Evolutionary conservation across 2,888 invertebrate species (phyloP), one percentile per base, ranked within the genome.

Genomic region (Chirona hameri): DNA sequence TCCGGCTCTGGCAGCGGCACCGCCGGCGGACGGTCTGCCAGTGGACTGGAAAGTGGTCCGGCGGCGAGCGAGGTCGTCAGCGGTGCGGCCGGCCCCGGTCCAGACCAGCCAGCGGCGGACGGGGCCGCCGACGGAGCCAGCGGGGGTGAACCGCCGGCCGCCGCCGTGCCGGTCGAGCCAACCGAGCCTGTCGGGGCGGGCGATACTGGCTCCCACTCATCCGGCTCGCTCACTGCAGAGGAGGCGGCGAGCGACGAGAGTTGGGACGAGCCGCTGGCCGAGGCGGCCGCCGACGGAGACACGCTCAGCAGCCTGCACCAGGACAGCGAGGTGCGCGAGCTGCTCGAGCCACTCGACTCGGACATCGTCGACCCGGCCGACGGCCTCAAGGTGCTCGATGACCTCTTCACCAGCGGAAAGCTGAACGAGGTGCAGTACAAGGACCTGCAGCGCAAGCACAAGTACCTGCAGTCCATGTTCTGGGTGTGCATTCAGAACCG

Each of bases 391-490:
- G 76, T 46, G 24, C 76, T 76, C 10, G 76, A 76, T 12, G 76
- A 76, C 24, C 76, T 76, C 76, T 76, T 76, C 46, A 76, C 76
- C 46, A 24, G 76, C 27, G 76, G 76, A 7, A 46, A 76, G 18
- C 39, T 76, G 21, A 76, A 76, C 39, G 76, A 76, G 46, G 24
- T 24, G 10, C 76, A 76, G 46, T 76, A 76, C 18, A 76, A 76
- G 24, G 76, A 76, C 27, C 39, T 76, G 76, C 76, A 46, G 24
- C 21, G 76, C 0, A 76, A 46, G 46, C 46, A 76, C 24, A 76
- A 76, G 46, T 76, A 76, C 21, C 24, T 76, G 46, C 76, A 76
- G 46, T 76, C 76, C 15, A 76, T 76, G 76, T 76, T 76, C 76
- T 76, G 76, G 76, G 21, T 9, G 21, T 76, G 76, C 24, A 0